Evolutionary conservation across 2,888 invertebrate species (phyloP).

Genomic region (Cactoblastis cactorum): DNA sequence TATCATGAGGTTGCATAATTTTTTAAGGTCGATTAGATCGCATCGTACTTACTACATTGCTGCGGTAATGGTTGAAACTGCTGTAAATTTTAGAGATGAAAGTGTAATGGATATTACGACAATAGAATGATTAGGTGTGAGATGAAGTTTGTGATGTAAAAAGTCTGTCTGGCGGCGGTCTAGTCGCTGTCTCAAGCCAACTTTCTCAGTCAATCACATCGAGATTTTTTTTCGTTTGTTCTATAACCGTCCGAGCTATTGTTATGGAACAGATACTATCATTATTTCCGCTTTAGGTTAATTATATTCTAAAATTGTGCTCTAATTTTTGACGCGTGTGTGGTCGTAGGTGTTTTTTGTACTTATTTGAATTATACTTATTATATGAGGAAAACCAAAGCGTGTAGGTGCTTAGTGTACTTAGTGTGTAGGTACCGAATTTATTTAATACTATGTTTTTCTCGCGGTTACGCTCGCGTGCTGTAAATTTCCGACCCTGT

Average conservation of each 20-base stretch:
- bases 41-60: conserved; percentile 12
- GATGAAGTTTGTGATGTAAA: conserved; percentile 20
- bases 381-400: too few species aligned
- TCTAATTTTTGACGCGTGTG: conserved; percentile 33
- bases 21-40: not conserved
- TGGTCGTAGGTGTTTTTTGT: conserved; percentile 19
- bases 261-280: conserved; percentile 50
- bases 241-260: conserved; percentile 56
- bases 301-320: conserved; percentile 42
- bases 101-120: conserved; percentile 27
- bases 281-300: conserved; percentile 50
- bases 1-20: conserved; percentile 5
- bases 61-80: not conserved
- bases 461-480: too few species aligned
- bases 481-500: too few species aligned
- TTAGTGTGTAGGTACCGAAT: too few species aligned
- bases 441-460: too few species aligned
- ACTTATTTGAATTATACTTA: not conserved
- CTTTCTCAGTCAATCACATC: conserved; percentile 58
- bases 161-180: conserved; percentile 61
- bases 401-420: too few species aligned
- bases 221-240: conserved; percentile 58
- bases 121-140: not conserved
- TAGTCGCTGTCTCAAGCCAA: conserved; percentile 63
- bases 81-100: not conserved